Evolutionary conservation across 2,797 vertebrate species (phyloP).

Genomic region (Hoplostethus atlanticus): DNA sequence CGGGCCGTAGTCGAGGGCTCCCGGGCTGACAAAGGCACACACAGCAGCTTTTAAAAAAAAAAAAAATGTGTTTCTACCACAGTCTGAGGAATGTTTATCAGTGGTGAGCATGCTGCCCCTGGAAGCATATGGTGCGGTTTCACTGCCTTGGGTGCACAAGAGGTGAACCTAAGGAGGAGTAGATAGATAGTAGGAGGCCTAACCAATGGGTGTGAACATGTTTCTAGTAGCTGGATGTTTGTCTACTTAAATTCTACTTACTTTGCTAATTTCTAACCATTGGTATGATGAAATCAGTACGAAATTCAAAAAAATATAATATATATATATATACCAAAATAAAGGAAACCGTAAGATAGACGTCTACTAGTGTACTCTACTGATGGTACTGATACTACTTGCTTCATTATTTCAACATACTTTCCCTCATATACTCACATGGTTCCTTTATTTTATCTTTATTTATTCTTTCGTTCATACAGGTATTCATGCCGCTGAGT

Average conservation of each 20-base stretch:
- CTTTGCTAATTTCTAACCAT: conserved; percentile 2
- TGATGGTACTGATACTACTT: conserved; percentile 13
- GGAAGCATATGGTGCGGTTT: conserved; percentile 82
- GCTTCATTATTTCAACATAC: conserved; percentile 10
- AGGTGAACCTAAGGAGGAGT: conserved; percentile 76
- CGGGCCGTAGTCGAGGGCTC: conserved; percentile 54
- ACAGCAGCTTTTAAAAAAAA: conserved; percentile 63
- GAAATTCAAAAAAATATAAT: not conserved
- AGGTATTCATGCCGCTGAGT: conserved; percentile 7
- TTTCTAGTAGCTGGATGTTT: conserved; percentile 26
- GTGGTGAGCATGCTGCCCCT: conserved; percentile 77
- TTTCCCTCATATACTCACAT: not conserved
- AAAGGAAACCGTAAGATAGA: no score
- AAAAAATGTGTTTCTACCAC: conserved; percentile 75
- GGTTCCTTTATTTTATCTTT: not conserved
- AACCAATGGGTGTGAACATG: conserved; percentile 50
- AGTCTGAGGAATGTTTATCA: conserved; percentile 84
- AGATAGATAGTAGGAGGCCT: conserved; percentile 62
- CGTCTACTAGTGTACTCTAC: no score
- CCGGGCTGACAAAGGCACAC: conserved; percentile 78
- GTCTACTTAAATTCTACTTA: conserved; percentile 9
- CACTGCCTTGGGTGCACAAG: conserved; percentile 71
- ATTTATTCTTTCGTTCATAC: not conserved
- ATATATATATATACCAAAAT: no score
- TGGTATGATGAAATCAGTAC: conserved; percentile 4